Evolutionary conservation across 2,113 vertebrate species (phyloP).

Genomic region (Pelecanus crispus): DNA sequence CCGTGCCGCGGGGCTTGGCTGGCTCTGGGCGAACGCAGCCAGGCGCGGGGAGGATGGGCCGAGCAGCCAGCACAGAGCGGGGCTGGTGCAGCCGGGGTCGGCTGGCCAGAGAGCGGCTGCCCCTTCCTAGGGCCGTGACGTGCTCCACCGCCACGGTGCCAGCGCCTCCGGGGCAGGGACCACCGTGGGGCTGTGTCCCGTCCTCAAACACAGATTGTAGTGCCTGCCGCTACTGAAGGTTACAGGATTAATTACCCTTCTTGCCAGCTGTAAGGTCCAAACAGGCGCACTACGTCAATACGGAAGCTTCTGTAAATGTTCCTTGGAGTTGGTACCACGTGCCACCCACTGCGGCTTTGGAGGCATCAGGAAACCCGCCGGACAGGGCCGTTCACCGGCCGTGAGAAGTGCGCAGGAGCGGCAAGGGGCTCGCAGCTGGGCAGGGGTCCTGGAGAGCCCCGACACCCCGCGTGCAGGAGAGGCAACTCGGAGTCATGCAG

Average conservation of each 20-base stretch:
- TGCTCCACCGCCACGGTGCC: rapidly evolving
- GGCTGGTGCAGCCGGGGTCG: not conserved
- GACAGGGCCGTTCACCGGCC: rapidly evolving
- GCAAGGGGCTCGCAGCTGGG: too few species aligned
- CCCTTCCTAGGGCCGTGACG: not conserved
- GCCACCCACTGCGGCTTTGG: rapidly evolving
- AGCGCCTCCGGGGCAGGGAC: too few species aligned
- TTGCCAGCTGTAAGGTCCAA: not conserved
- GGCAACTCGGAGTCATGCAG: not conserved
- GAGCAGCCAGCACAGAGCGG: not conserved
- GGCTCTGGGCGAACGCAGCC: not conserved
- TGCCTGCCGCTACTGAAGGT: rapidly evolving
- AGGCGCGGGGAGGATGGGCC: too few species aligned
- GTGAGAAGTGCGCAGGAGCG: not conserved
- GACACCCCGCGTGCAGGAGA: not conserved
- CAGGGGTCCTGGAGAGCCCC: not conserved
- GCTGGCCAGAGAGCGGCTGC: not conserved
- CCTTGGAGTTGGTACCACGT: rapidly evolving
- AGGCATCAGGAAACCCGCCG: rapidly evolving
- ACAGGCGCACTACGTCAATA: rapidly evolving
- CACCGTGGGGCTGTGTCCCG: not conserved
- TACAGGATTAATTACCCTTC: too few species aligned
- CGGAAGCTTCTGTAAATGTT: not conserved
- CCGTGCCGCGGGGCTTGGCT: rapidly evolving
- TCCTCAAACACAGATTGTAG: not conserved